Evolutionary conservation across 2,888 invertebrate genomes (phyloP).

Genomic region (Ormyrus pomaceus): DNA sequence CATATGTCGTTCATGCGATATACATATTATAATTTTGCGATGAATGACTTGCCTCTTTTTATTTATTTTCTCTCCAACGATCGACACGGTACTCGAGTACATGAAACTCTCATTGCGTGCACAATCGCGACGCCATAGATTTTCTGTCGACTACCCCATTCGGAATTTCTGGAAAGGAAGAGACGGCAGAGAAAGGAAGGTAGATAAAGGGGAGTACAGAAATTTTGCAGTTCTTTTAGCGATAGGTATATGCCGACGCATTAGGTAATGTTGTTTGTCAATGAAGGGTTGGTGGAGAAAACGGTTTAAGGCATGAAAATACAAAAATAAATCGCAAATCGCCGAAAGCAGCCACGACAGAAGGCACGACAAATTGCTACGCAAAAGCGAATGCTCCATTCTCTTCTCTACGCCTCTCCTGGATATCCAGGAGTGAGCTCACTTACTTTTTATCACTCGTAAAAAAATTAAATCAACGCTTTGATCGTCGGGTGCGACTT

Average conservation of each 20-base stretch:
- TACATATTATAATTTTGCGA: slow-evolving; percentile 62
- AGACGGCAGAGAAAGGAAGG: slow-evolving; percentile 12
- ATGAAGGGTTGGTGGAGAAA: background rate
- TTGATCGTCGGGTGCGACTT: slow-evolving; percentile 38
- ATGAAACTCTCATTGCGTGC: slow-evolving; percentile 4
- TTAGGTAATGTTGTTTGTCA: background rate
- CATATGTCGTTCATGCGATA: slow-evolving; percentile 61
- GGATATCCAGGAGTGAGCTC: background rate
- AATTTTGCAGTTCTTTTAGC: slow-evolving; percentile 21
- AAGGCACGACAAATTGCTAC: slow-evolving; percentile 73
- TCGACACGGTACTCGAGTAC: slow-evolving; percentile 19
- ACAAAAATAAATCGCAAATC: slow-evolving; percentile 68
- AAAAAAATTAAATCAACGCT: slow-evolving; percentile 50
- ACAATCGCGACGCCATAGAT: background rate
- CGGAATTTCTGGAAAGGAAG: slow-evolving; percentile 7
- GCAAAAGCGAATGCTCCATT: slow-evolving; percentile 64
- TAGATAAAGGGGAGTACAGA: slow-evolving; percentile 3
- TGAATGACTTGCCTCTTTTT: slow-evolving; percentile 56
- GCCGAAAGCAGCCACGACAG: slow-evolving; percentile 71
- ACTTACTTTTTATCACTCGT: slow-evolving; percentile 33
- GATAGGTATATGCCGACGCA: slow-evolving; percentile 1
- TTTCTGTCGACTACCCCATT: slow-evolving; percentile 10
- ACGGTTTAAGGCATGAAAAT: slow-evolving; percentile 45
- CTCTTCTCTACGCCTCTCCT: slow-evolving; percentile 6
- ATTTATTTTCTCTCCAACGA: slow-evolving; percentile 26